A percentile compares a stretch with the other conserved stretches of the same genome.
Conservation (phyloP, 2,113 vertebrate genomes). For the Synchiropus splendidus region DNA sequence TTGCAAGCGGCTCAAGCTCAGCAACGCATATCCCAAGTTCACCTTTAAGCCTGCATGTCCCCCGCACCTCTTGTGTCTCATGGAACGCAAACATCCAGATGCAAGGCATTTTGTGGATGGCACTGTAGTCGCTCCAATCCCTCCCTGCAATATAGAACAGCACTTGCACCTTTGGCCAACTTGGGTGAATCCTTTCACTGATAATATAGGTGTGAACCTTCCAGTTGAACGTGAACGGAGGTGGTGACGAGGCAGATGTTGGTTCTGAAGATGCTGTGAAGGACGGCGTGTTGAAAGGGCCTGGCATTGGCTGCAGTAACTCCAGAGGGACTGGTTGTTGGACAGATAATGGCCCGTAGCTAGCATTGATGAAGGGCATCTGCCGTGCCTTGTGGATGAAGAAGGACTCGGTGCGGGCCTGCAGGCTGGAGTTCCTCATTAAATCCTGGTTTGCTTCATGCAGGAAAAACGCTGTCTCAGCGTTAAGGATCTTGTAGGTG, state of each 20-base stretch:
- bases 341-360: slow-evolving; percentile 79
- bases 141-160: slow-evolving; percentile 82
- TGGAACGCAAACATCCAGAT: slow-evolving; percentile 83
- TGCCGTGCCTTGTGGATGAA: slow-evolving; percentile 76
- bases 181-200: slow-evolving; percentile 71
- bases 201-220: slow-evolving; percentile 79
- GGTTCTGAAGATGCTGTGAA: slow-evolving; percentile 36
- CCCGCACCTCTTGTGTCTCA: slow-evolving; percentile 82
- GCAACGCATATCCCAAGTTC: slow-evolving; percentile 83
- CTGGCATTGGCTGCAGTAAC: slow-evolving; percentile 60
- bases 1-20: slow-evolving; percentile 74
- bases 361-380: slow-evolving; percentile 75
- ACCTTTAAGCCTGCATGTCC: slow-evolving; percentile 75
- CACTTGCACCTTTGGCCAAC: slow-evolving; percentile 81
- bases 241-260: slow-evolving; percentile 22
- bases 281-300: slow-evolving; percentile 50
- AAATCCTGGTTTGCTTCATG: slow-evolving; percentile 79
- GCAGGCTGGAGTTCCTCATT: slow-evolving; percentile 85
- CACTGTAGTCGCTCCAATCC: slow-evolving; percentile 80
- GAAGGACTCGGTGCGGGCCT: slow-evolving; percentile 78
- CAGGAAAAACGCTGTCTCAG: slow-evolving; percentile 80
- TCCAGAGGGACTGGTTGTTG: slow-evolving; percentile 78
- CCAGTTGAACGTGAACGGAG: slow-evolving; percentile 77
- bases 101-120: slow-evolving; percentile 75
- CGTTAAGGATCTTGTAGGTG: slow-evolving; percentile 73